Evolutionary conservation across 2,113 vertebrate genomes (phyloP).

Genomic region (Brachionichthys hirsutus): DNA sequence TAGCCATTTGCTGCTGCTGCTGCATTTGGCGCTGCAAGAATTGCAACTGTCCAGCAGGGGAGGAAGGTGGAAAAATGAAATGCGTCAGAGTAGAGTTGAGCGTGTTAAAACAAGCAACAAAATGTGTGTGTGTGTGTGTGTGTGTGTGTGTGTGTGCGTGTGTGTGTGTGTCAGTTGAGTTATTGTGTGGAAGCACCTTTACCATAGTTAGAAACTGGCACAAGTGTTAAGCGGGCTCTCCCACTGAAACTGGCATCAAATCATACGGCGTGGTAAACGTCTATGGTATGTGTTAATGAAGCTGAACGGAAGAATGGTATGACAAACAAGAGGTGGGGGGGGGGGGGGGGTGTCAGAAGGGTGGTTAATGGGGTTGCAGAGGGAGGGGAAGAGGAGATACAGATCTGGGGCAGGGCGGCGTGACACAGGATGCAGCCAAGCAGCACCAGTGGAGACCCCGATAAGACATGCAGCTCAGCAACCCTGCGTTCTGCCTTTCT

Average conservation of each 20-base stretch:
- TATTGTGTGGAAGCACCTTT: slow-evolving; percentile 18
- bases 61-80: slow-evolving; percentile 29
- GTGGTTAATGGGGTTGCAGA: slow-evolving; percentile 59
- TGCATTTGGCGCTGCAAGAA: slow-evolving; percentile 98
- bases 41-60: slow-evolving; percentile 84
- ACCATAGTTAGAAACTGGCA: slow-evolving; percentile 12
- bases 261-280: background rate
- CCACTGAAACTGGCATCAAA: slow-evolving; percentile 6
- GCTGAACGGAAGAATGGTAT: slow-evolving; percentile 49
- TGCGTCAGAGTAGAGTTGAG: slow-evolving; percentile 13
- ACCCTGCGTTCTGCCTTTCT: slow-evolving; percentile 67
- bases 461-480: slow-evolving; percentile 62
- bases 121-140: background rate
- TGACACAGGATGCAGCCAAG: slow-evolving; percentile 62
- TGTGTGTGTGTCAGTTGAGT: background rate
- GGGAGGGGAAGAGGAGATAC: slow-evolving; percentile 21
- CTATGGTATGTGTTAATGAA: slow-evolving; percentile 59
- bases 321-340: slow-evolving; percentile 49
- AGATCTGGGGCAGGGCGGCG: slow-evolving; percentile 37
- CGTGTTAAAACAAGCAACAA: background rate
- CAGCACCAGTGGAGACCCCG: slow-evolving; percentile 61
- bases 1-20: slow-evolving; percentile 91
- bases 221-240: slow-evolving; percentile 4
- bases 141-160: background rate
- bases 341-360: no score